Evolutionary conservation across 2,888 invertebrate genomes (phyloP), one percentile per base, ranked within the genome.

Genomic region (Griposia aprilina): DNA sequence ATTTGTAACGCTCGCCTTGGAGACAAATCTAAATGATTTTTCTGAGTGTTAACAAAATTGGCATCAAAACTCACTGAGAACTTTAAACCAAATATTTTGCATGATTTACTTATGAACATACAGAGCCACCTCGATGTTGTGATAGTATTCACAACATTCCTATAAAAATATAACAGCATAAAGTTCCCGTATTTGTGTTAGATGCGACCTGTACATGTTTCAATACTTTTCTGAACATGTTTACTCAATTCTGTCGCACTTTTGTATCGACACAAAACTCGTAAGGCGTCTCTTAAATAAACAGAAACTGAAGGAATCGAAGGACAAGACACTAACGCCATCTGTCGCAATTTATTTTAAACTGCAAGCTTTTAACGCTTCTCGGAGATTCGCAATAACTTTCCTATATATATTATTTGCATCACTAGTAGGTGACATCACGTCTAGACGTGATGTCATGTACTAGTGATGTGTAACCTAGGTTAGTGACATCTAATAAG

Each of bases 401-500:
- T 57, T 8, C 45, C n/a, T 23, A 17, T 36, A 45, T 59, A 65
- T n/a, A n/a, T n/a, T n/a, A n/a, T 79, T 65, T 65, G 30, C 55
- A 63, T 63, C 20, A 50, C 55, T 52, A 55, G 41, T 41, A 41
- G 41, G 8, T 78, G 48, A 30, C 72, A 50, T 20, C 11, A 23
- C 6, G 11, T 26, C 36, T 30, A n/a, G n/a, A n/a, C n/a, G n/a
- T n/a, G n/a, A n/a, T n/a, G n/a, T n/a, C n/a, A n/a, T n/a, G n/a
- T n/a, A n/a, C n/a, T n/a, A n/a, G n/a, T n/a, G n/a, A n/a, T n/a
- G n/a, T n/a, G n/a, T n/a, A n/a, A n/a, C n/a, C n/a, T n/a, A 65
- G 8, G 26, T 65, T 36, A 23, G 75, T 59, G 65, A 23, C 65
- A 36, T 74, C 41, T 81, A n/a, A 50, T 59, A 65, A n/a, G 50